A percentile compares a stretch with the other conserved stretches of the same genome.
These are phyloP conservation scores for Drymodes brunneopygia DNA, from an alignment of 2,113 vertebrate genomes.

Conservation along the genomic window DNA sequence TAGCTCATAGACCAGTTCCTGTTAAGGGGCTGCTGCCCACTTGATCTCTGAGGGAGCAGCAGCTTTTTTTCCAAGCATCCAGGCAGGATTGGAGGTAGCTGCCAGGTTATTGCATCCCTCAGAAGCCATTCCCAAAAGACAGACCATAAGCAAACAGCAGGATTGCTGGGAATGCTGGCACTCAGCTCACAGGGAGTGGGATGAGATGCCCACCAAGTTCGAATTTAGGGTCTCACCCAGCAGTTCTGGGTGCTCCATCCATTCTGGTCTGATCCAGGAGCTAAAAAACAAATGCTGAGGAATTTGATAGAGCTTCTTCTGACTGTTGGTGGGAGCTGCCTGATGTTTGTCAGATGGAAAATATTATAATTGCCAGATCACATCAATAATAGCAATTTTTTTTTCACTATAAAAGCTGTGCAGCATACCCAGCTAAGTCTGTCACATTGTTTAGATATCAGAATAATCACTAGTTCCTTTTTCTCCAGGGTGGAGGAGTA, in stretches of 20 bases:
- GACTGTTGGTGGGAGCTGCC: not conserved
- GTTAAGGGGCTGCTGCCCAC: slow-evolving; percentile 71
- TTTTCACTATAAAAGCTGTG: not conserved
- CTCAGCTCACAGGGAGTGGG: not conserved
- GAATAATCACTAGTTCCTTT: not conserved
- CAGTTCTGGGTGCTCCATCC: not conserved
- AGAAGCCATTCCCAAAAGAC: not conserved
- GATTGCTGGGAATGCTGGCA: not conserved
- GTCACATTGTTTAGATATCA: not conserved
- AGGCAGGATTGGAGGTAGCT: not conserved
- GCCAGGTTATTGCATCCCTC: not conserved
- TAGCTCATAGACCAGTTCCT: slow-evolving; percentile 73
- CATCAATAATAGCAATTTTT: not conserved
- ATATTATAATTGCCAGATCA: not conserved
- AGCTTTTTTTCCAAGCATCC: slow-evolving; percentile 22
- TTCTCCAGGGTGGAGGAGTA: not conserved
- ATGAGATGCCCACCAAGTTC: not conserved
- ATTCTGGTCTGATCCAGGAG: not conserved
- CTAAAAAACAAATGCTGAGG: not conserved
- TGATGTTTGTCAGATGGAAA: not conserved
- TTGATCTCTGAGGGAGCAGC: slow-evolving; percentile 61
- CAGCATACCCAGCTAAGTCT: not conserved
- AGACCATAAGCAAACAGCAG: not conserved
- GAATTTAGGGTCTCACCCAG: fast-evolving
- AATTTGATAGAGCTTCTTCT: not conserved